Percentiles rank a stretch among this genome's conserved stretches.
Evolutionary conservation across 2,113 vertebrate genomes (phyloP).

Genomic region (Sinocyclocheilus anophthalmus): DNA sequence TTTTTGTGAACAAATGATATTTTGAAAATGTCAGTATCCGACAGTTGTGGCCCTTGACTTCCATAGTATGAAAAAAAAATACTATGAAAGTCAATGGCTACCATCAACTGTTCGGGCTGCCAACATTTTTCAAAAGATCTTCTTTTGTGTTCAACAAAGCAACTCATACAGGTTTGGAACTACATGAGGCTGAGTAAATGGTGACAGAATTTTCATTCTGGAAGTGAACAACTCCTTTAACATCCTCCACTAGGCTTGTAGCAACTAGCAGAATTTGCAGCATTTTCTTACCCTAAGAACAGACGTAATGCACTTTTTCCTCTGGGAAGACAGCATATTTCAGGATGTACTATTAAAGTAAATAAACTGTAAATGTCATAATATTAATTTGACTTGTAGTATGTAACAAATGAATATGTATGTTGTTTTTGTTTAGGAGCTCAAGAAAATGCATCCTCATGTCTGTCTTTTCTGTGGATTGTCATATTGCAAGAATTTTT

Average conservation of each 20-base stretch:
- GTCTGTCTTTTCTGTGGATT: background rate
- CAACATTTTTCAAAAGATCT: too few relatives aligned
- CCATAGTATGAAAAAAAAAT: too few relatives aligned
- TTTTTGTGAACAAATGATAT: too few relatives aligned
- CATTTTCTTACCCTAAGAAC: background rate
- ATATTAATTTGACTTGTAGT: background rate
- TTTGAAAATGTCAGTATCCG: too few relatives aligned
- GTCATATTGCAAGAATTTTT: background rate
- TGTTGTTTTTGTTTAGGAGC: background rate
- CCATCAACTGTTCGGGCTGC: too few relatives aligned
- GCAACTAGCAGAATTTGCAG: background rate
- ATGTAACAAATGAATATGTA: background rate
- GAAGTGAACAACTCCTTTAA: background rate
- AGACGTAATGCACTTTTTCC: background rate
- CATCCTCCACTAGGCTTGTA: background rate
- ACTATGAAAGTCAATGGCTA: too few relatives aligned
- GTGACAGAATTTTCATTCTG: too few relatives aligned
- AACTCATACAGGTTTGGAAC: too few relatives aligned
- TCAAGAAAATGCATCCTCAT: background rate
- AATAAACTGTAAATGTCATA: background rate
- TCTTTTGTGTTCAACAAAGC: too few relatives aligned
- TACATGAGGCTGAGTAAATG: too few relatives aligned
- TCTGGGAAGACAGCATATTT: background rate
- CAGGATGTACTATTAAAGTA: background rate
- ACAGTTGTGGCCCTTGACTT: too few relatives aligned